Percentiles rank a stretch among this genome's conserved stretches.
These are phyloP conservation scores for Lordiphosa clarofinis DNA, from an alignment of 1,140 invertebrate genomes.

Conservation along the genomic window DNA sequence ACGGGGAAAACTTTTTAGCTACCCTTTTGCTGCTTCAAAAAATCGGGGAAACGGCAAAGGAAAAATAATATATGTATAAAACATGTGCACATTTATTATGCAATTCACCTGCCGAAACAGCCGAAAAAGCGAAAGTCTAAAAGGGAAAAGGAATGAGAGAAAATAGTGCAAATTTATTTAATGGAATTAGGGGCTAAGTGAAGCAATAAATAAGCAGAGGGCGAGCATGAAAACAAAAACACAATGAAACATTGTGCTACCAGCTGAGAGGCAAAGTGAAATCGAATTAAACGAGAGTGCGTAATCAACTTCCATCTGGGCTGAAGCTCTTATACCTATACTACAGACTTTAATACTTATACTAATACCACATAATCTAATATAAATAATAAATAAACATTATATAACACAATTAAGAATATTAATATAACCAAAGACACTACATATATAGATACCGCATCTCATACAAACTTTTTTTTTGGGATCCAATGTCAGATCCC, in stretches of 20 bases:
- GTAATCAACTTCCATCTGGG: too few relatives aligned
- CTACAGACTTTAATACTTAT: too few relatives aligned
- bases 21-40: slow-evolving; percentile 5
- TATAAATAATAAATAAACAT: too few relatives aligned
- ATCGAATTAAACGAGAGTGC: not conserved
- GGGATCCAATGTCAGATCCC: too few relatives aligned
- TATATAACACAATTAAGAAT: too few relatives aligned
- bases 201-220: slow-evolving; percentile 26
- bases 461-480: too few relatives aligned
- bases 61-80: slow-evolving; percentile 24
- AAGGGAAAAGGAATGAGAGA: not conserved
- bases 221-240: slow-evolving; percentile 1
- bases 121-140: slow-evolving; percentile 9
- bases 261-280: slow-evolving; percentile 8
- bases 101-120: slow-evolving; percentile 21
- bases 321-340: too few relatives aligned
- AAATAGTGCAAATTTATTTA: slow-evolving; percentile 15
- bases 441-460: too few relatives aligned
- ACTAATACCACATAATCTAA: too few relatives aligned
- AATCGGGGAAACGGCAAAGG: not conserved
- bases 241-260: slow-evolving; percentile 2
- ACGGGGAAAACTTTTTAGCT: slow-evolving; percentile 29
- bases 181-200: slow-evolving; percentile 27
- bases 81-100: slow-evolving; percentile 35
- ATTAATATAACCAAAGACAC: too few relatives aligned